Evolutionary conservation across 2,113 vertebrate species (phyloP), one percentile per base, ranked within the genome.

Genomic region (Promerops cafer): DNA sequence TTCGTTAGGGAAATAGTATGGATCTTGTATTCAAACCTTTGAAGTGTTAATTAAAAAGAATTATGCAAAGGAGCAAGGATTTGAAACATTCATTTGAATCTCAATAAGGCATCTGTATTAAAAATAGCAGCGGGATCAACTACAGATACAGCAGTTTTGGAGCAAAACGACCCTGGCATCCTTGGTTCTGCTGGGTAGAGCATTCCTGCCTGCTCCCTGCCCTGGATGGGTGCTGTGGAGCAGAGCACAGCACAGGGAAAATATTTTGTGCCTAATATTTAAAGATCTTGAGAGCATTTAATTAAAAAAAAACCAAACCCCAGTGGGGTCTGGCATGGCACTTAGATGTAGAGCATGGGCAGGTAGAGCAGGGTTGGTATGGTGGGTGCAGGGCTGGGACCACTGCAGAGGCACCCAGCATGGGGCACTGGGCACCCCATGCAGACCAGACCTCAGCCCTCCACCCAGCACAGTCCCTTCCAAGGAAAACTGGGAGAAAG

Each of bases 1-100:
- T 93, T 96, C 54, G 66, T 96, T 95, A 94, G 91, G 90, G 95
- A 96, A 96, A 94, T 86, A 92, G 81, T 79, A 59, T 3, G 19
- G 84, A 93, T 96, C 92, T 91, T 77, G 93, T 87, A 81, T 96
- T 93, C 84, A 86, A 96, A 86, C 88, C 88, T 94, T 96, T 95
- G 94, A 98, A 97, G 97, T 97, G 96, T 96, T 97, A 97, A 97
- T 97, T 95, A 97, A 96, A 97, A 94, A 95, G 96, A 98, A 97
- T 98, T 97, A 98, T 97, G 97, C 97, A 97, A 97, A 97, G 96
- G 93, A 97, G 95, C 28, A 30, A 89, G 80, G 93, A 94, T 83
- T 94, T 89, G 96, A 97, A 97, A 97, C 92, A 82, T 96, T 96
- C 91, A 95, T 97, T 96, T 97, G 97, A 97, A 97, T 97, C 97